Evolutionary conservation across 2,888 invertebrate genomes (phyloP), one percentile per base, ranked within the genome.

Genomic region (Ophion ellenae): DNA sequence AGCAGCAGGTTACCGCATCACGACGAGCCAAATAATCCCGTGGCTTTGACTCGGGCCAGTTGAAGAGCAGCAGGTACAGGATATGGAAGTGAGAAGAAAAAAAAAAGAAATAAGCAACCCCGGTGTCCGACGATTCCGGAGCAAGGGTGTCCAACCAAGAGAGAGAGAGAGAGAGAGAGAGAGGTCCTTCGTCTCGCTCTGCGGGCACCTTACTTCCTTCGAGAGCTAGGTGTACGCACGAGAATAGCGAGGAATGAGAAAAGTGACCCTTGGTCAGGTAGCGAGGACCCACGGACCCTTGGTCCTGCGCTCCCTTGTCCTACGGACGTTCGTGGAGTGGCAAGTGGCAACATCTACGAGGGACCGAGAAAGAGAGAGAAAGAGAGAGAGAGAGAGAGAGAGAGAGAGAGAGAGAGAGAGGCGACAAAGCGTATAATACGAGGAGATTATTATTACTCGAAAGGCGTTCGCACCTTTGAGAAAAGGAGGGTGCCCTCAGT

Each of bases 201-300:
- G 36, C 77, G 36, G 73, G 64, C 85, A 87, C 87, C 86, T 86
- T 86, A 83, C 87, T 79, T 83, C 79, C 84, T 81, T 61, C 66
- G 57, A 24, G 70, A 32, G 93, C 87, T 93, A 92, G 79, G 92
- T 94, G 10, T 10, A n/a, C 47, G 36, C 14, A 14, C 90, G 92
- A 85, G 93, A 88, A 93, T 91, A 91, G 24, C 57, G 11, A 20
- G 53, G 67, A n/a, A 77, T 93, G 94, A 88, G 89, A 89, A 81
- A 88, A 93, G 91, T 93, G 94, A 94, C 94, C 94, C 93, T 88
- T 93, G 94, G 94, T 94, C 94, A 94, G 94, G 94, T 94, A 93
- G 91, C 74, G 79, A 76, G 86, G 86, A 89, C 86, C 87, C 88
- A 53, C 20, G 32, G 77, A 76, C 69, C 64, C 84, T 84, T 79